Evolutionary conservation across 2,888 invertebrate genomes (phyloP).

Genomic region (Zaprionus obscuricornis): DNA sequence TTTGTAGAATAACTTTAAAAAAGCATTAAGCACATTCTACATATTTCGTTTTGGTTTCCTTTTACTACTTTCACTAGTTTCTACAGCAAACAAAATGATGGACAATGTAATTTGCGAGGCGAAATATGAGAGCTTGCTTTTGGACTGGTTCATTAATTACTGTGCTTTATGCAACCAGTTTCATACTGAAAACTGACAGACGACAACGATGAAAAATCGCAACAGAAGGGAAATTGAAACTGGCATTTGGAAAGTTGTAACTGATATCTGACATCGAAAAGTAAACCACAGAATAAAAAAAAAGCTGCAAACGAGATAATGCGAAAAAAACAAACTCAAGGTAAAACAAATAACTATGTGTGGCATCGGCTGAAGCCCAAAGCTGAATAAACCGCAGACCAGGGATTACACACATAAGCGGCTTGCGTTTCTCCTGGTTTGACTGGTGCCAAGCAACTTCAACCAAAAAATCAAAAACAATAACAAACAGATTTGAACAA

Average conservation of each 20-base stretch:
- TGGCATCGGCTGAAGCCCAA: slow-evolving; percentile 26
- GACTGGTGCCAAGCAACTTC: slow-evolving; percentile 13
- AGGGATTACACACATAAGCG: slow-evolving; percentile 66
- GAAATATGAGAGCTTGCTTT: slow-evolving; percentile 11
- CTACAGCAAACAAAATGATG: slow-evolving; percentile 14
- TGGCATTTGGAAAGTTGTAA: background rate
- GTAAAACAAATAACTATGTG: slow-evolving; percentile 50
- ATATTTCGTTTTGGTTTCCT: background rate
- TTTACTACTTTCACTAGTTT: background rate
- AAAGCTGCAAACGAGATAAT: background rate
- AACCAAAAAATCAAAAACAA: slow-evolving; percentile 22
- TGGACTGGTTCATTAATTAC: slow-evolving; percentile 40
- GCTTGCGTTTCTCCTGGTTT: slow-evolving; percentile 45
- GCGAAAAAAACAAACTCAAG: slow-evolving; percentile 3
- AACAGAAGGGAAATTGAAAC: background rate
- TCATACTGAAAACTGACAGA: slow-evolving; percentile 22
- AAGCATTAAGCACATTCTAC: no score
- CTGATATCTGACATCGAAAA: background rate
- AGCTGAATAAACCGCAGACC: slow-evolving; percentile 55
- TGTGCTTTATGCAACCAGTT: slow-evolving; percentile 26
- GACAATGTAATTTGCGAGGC: slow-evolving; percentile 39
- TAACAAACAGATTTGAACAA: slow-evolving; percentile 16
- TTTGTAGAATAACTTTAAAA: no score
- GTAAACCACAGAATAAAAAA: background rate
- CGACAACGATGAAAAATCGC: slow-evolving; percentile 19